These are phyloP conservation scores for Chloropsis hardwickii DNA, from an alignment of 2,113 vertebrate genomes.

Conservation along the genomic window DNA sequence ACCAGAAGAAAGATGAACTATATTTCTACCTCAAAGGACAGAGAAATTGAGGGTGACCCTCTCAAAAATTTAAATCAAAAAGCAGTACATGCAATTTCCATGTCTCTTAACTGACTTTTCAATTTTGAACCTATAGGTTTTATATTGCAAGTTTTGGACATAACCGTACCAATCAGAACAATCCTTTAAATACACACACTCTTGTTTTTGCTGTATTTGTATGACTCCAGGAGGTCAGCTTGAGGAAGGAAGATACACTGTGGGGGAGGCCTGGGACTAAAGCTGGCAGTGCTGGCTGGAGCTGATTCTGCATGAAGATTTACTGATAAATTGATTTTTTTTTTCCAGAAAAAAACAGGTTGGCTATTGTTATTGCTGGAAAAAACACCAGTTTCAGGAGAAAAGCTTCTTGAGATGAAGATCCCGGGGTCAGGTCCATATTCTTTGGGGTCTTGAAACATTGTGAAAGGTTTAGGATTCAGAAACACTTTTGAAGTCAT, in stretches of 20 bases:
- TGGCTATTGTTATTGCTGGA: neutral
- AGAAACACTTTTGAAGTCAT: neutral
- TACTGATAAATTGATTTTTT: neutral
- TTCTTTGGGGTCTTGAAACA: neutral
- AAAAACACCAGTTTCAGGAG: neutral
- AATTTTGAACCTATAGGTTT: neutral
- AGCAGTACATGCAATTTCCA: neutral
- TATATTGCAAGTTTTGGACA: neutral
- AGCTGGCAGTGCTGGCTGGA: neutral
- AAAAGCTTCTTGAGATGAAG: neutral
- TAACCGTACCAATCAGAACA: neutral
- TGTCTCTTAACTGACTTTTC: neutral
- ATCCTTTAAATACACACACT: neutral
- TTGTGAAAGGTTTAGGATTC: neutral
- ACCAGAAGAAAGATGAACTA: neutral
- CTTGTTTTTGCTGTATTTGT: neutral
- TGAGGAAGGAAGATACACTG: neutral
- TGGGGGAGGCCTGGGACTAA: neutral
- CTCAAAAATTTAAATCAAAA: neutral
- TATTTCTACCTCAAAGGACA: neutral
- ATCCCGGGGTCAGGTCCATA: neutral
- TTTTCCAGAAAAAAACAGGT: neutral
- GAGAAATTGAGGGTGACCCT: fast-evolving
- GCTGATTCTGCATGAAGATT: neutral
- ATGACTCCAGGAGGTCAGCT: neutral